A percentile compares a stretch with the other conserved stretches of the same genome.
Conservation (phyloP, 2,888 invertebrate species). For the Urechis unicinctus region DNA sequence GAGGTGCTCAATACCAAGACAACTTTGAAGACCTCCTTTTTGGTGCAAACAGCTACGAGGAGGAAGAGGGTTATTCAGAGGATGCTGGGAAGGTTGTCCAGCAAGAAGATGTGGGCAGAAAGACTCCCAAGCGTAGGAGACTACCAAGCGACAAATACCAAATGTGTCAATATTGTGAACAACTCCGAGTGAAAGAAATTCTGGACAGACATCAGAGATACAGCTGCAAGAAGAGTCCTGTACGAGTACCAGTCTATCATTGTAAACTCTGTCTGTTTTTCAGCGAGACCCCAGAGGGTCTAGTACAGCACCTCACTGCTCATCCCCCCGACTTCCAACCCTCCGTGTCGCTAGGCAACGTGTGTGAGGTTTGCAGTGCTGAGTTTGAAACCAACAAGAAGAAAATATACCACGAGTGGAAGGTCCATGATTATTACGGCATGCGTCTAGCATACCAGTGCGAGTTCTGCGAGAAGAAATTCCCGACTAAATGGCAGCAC, state of each 20-base stretch:
- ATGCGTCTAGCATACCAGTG: neutral
- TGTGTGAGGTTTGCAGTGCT: neutral
- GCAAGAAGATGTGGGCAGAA: too few species aligned
- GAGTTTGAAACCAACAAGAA: neutral
- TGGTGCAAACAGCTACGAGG: too few species aligned
- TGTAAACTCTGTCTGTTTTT: neutral
- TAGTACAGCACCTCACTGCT: neutral
- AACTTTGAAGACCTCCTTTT: too few species aligned
- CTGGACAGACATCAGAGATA: neutral
- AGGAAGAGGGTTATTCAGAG: too few species aligned
- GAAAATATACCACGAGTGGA: neutral
- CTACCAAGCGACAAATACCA: too few species aligned
- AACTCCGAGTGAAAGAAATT: neutral
- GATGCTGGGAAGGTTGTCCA: too few species aligned
- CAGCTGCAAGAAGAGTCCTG: neutral
- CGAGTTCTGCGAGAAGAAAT: neutral
- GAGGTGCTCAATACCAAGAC: too few species aligned
- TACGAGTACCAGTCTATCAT: neutral
- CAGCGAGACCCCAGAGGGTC: neutral
- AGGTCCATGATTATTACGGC: neutral
- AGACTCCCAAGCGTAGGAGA: too few species aligned
- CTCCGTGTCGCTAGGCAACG: neutral
- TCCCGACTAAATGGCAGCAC: neutral
- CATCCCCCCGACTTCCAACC: neutral
- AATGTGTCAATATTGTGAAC: too few species aligned